These are phyloP conservation scores for Lepus americanus DNA, from an alignment of 2,113 vertebrate species.

Conservation along the genomic window DNA sequence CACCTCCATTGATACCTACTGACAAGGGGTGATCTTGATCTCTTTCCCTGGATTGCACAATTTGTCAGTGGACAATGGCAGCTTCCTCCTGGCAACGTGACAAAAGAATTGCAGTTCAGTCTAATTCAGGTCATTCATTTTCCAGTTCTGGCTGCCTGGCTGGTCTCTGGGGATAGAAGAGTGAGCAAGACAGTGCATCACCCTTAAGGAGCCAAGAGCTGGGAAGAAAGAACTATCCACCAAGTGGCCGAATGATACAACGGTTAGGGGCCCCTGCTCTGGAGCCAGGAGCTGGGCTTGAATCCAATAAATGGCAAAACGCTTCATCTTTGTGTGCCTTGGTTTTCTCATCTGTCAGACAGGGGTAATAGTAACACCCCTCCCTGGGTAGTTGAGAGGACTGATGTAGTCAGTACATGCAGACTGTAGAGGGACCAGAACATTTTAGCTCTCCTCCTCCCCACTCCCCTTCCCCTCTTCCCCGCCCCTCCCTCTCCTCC, in stretches of 20 bases:
- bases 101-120: neutral
- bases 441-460: neutral
- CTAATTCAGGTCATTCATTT: neutral
- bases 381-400: neutral
- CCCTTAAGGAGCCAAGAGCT: neutral
- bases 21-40: neutral
- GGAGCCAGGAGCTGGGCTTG: neutral
- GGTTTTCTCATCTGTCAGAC: neutral
- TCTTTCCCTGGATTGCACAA: neutral
- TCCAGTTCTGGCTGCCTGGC: neutral
- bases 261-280: accelerated
- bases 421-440: neutral
- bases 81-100: neutral
- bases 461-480: no score
- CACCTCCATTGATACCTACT: neutral
- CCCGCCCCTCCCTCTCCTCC: no score
- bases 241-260: neutral
- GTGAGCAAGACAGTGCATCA: neutral
- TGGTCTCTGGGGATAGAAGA: neutral
- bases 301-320: neutral
- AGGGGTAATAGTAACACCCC: neutral
- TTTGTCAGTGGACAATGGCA: no score
- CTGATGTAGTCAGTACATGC: neutral
- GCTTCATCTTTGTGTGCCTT: neutral
- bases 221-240: neutral